Evolutionary conservation across 1,140 invertebrate genomes (phyloP).

Genomic region (Leptinotarsa lineolata): DNA sequence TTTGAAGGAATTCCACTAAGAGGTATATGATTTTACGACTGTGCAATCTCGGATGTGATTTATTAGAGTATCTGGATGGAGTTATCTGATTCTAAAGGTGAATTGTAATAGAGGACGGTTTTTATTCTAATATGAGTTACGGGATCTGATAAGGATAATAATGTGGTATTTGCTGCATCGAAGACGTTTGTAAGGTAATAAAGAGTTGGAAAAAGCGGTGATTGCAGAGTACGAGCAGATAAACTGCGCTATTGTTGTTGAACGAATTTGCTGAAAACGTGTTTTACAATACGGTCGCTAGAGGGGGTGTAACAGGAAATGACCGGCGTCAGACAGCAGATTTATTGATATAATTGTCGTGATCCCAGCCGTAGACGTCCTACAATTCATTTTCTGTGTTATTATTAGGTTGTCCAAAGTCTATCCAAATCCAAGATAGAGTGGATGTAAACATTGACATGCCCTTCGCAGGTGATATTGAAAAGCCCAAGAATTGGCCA

Average conservation of each 20-base stretch:
- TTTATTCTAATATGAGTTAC: conserved; percentile 15
- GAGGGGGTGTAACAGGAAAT: neutral
- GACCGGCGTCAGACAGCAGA: neutral
- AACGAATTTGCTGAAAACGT: neutral
- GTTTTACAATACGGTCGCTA: neutral
- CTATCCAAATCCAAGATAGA: too few species aligned
- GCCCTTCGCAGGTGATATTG: too few species aligned
- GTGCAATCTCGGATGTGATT: conserved; percentile 23
- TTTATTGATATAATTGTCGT: too few species aligned
- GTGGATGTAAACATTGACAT: too few species aligned
- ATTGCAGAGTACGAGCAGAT: neutral
- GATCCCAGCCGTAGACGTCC: too few species aligned
- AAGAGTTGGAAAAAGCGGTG: neutral
- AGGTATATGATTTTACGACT: conserved; percentile 14
- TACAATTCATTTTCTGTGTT: too few species aligned
- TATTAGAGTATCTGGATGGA: conserved; percentile 25
- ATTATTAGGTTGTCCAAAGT: too few species aligned
- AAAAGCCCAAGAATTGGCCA: too few species aligned
- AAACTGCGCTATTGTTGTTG: neutral
- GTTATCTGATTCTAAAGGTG: conserved; percentile 12
- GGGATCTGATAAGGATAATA: conserved; percentile 19
- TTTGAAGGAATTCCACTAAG: conserved; percentile 21
- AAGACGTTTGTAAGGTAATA: neutral
- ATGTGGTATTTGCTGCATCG: conserved; percentile 1
- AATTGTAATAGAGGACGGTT: neutral